phyloP scores from a whole-genome alignment of 92 coral and sea anemone genomes.

The Micromussa lordhowensis region DNA sequence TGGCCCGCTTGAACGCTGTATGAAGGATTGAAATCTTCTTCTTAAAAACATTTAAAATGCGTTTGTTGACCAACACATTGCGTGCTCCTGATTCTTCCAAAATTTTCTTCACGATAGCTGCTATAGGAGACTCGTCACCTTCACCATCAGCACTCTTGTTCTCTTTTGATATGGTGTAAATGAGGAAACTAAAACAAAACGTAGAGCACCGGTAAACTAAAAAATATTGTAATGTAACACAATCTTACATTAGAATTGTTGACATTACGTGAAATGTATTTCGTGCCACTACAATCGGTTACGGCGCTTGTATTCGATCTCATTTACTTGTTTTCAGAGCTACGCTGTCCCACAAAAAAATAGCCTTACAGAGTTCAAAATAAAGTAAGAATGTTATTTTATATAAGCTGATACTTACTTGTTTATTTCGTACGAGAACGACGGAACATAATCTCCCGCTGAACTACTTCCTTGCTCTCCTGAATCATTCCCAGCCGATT shows the following conservation, averaged over 20 bases:
- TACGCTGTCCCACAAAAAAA: too few species aligned
- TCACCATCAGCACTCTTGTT: not conserved
- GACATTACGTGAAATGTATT: too few species aligned
- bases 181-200: not conserved
- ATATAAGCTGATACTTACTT: too few species aligned
- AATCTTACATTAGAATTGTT: too few species aligned
- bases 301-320: too few species aligned
- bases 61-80: not conserved
- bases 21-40: not conserved
- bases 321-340: too few species aligned
- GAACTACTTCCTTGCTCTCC: not conserved
- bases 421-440: too few species aligned
- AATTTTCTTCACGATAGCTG: not conserved
- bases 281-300: too few species aligned
- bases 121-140: not conserved
- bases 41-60: not conserved
- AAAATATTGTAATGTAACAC: too few species aligned
- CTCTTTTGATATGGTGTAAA: not conserved
- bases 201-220: not conserved
- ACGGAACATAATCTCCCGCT: not conserved
- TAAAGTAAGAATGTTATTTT: too few species aligned
- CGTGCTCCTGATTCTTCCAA: not conserved
- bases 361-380: too few species aligned
- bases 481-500: too few species aligned
- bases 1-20: not conserved